Conservation (phyloP, 2,888 invertebrate genomes). For the Rhagonycha lutea region DNA sequence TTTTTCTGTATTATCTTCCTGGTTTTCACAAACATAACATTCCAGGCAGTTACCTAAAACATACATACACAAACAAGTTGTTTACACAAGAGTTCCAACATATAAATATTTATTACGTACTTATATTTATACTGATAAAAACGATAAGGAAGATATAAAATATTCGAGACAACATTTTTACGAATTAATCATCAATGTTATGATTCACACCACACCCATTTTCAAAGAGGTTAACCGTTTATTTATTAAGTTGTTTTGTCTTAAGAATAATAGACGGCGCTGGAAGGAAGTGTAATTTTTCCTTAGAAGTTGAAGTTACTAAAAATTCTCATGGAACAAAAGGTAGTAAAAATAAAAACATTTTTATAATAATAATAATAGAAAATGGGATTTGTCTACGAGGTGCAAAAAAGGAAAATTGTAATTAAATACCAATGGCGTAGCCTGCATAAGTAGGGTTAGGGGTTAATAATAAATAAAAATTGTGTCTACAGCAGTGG, state of each 20-base stretch:
- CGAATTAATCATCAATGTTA: slow-evolving; percentile 11
- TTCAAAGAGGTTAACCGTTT: slow-evolving; percentile 11
- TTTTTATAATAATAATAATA: no score
- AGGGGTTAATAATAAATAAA: no score
- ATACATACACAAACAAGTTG: slow-evolving; percentile 18
- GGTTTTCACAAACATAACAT: slow-evolving; percentile 93
- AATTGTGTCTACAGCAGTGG: no score
- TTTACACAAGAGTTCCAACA: neutral
- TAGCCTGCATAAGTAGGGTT: no score
- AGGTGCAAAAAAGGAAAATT: no score
- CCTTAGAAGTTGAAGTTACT: no score
- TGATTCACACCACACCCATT: slow-evolving; percentile 27
- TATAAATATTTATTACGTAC: slow-evolving; percentile 22
- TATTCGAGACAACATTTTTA: slow-evolving; percentile 24
- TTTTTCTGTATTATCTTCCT: slow-evolving; percentile 90
- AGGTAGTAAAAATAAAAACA: no score
- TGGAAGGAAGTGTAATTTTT: neutral
- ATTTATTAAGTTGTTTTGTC: slow-evolving; percentile 1
- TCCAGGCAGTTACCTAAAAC: slow-evolving; percentile 69
- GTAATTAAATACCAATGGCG: no score
- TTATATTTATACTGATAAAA: slow-evolving; percentile 24
- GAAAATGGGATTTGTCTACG: no score
- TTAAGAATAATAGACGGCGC: neutral
- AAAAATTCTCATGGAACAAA: no score
- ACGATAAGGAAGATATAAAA: slow-evolving; percentile 28